Base-by-base conservation (phyloP, 2,888 invertebrate genomes). In the Siphonodentalium dalli region DNA sequence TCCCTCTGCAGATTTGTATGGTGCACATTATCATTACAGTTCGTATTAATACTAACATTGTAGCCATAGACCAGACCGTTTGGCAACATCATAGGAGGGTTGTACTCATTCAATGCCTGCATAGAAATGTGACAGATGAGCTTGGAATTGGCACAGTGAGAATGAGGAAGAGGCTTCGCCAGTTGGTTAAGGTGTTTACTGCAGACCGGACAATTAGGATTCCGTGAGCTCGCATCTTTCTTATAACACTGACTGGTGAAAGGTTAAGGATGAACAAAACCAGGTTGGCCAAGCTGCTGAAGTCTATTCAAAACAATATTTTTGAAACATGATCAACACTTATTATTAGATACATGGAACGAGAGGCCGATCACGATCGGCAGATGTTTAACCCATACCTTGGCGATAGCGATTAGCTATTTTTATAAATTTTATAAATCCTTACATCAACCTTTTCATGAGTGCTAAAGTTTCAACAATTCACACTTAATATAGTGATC, bases 51-150 rank as follows among this genome's bases (percentile, higher is more conserved):
- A 72, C 77, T 69, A 62, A 79, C 80, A 60, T 72, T 72, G 47
- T 61, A 71, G 21, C 82, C 81, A 66, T 95, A 98, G 54, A 99
- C 95, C 83, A 93, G 91, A 50, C 98, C 98, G 84, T 98, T 98
- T 59, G 99, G 99, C 83, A 99, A 86, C 89, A 96, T 94, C 90
- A 98, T 92, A 11, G 97, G 97, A 69, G 93, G 93, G 85, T 98
- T 97, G 83, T 98, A 91, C 81, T 98, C 97, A 84, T 99, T 96
- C 73, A 99, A 86, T 41, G 94, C 90, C 71, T 90, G 86, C 26
- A 93, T 92, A 57, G 92, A 91, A 69, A 97, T 89, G 77, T 87
- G 85, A 83, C 98, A 99, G 74, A 97, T 91, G 48, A 97, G 87
- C 48, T 94, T 88, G 62, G 96, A 96, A 83, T 97, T 97, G 44